A percentile compares a stretch with the other conserved stretches of the same genome.
Conservation (phyloP, 2,113 vertebrate species). For the Rhineura floridana region DNA sequence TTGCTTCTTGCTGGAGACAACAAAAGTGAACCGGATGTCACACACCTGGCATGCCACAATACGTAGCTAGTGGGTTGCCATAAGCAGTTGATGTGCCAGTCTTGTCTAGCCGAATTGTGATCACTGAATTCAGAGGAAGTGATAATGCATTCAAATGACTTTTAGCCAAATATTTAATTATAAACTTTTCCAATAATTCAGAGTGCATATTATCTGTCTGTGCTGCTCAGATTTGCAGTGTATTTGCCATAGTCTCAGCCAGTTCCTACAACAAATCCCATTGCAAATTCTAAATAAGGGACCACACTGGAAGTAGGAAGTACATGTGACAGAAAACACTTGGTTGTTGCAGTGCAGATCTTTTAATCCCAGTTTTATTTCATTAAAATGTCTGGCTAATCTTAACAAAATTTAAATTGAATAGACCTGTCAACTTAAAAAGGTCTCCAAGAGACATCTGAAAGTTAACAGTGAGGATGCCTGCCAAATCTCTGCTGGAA, state of each 20-base stretch:
- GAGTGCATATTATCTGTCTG: background rate
- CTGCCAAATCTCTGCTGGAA: too few relatives aligned
- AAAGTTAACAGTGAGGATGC: too few relatives aligned
- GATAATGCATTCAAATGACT: rapidly evolving
- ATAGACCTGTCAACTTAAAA: too few relatives aligned
- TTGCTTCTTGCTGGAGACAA: background rate
- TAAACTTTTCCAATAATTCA: background rate
- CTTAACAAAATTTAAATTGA: too few relatives aligned
- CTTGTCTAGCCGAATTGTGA: background rate
- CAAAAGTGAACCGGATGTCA: background rate
- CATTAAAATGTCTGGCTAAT: too few relatives aligned
- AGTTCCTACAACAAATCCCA: background rate
- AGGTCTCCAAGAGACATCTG: too few relatives aligned
- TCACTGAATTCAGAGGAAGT: conserved; percentile 12
- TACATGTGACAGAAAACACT: background rate
- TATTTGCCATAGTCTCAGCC: background rate
- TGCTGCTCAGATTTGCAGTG: background rate
- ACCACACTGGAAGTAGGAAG: too few relatives aligned
- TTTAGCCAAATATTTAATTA: background rate
- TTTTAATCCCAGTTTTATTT: too few relatives aligned
- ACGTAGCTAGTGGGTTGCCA: background rate
- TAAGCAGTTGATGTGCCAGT: background rate
- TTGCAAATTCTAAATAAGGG: background rate
- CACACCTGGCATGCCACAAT: background rate
- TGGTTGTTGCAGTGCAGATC: background rate